Evolutionary conservation across 2,797 vertebrate genomes (phyloP).

Genomic region (Erethizon dorsatum): DNA sequence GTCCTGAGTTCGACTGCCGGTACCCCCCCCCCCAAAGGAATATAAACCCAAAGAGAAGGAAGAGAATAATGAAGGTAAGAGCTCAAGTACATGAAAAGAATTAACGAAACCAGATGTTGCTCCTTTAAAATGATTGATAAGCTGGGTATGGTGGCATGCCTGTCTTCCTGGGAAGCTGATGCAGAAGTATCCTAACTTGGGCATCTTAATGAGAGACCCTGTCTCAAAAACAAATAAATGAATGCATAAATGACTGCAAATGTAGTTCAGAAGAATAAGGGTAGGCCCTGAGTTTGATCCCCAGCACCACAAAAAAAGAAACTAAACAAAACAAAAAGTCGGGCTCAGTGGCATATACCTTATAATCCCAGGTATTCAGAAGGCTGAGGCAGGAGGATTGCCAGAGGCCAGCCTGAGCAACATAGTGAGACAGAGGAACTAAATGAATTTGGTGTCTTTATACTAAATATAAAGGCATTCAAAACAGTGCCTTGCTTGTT

Average conservation of each 20-base stretch:
- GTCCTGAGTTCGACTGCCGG: no score
- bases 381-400: not conserved
- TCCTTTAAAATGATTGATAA: slow-evolving; percentile 2
- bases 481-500: not conserved
- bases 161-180: not conserved
- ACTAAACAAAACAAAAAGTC: not conserved
- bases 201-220: not conserved
- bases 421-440: not conserved
- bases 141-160: not conserved
- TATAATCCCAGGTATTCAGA: not conserved
- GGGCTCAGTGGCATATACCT: not conserved
- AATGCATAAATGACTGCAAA: not conserved
- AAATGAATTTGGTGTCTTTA: not conserved
- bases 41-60: not conserved
- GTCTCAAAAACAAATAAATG: not conserved
- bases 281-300: not conserved
- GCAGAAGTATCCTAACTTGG: not conserved
- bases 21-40: not conserved
- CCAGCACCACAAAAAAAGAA: not conserved
- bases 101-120: not conserved
- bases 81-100: not conserved
- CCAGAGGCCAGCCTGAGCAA: not conserved
- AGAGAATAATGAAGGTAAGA: not conserved
- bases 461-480: not conserved
- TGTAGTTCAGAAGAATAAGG: not conserved